Conservation (phyloP, 2,797 vertebrate species). For the Notoglanidium macrostoma region DNA sequence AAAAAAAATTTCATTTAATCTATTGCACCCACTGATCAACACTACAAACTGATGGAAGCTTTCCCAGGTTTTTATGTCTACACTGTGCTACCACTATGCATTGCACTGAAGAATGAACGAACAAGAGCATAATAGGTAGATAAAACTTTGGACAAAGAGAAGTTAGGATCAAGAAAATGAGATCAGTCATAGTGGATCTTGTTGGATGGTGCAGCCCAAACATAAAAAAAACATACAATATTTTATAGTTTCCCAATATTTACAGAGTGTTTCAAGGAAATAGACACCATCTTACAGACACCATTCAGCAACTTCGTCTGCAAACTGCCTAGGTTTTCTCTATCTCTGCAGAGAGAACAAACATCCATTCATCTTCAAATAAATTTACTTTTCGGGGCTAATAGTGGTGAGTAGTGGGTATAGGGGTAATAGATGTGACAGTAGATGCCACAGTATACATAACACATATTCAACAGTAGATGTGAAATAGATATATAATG, state of each 20-base stretch:
- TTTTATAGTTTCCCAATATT: background rate
- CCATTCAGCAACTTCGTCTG: background rate
- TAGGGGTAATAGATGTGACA: too few relatives aligned
- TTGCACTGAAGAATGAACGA: background rate
- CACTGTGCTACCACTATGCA: too few relatives aligned
- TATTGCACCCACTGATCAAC: background rate
- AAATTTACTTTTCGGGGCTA: too few relatives aligned
- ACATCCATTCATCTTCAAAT: background rate
- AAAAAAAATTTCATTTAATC: background rate
- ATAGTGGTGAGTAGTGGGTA: too few relatives aligned
- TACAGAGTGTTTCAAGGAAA: background rate
- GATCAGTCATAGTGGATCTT: background rate
- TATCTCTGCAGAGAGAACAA: background rate
- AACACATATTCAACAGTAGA: background rate
- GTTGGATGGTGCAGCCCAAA: background rate
- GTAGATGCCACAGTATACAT: background rate
- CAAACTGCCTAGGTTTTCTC: background rate
- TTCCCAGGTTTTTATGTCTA: background rate
- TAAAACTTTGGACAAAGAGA: background rate
- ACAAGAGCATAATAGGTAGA: background rate
- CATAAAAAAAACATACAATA: background rate
- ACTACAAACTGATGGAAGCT: background rate
- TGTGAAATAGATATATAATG: too few relatives aligned
- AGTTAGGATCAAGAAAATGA: background rate
- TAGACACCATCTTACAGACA: background rate